Percentiles rank a stretch among this genome's conserved stretches.
phyloP scores from a whole-genome alignment of 37 sponge, comb jelly and placozoan species.

The Beroe forskalii region DNA sequence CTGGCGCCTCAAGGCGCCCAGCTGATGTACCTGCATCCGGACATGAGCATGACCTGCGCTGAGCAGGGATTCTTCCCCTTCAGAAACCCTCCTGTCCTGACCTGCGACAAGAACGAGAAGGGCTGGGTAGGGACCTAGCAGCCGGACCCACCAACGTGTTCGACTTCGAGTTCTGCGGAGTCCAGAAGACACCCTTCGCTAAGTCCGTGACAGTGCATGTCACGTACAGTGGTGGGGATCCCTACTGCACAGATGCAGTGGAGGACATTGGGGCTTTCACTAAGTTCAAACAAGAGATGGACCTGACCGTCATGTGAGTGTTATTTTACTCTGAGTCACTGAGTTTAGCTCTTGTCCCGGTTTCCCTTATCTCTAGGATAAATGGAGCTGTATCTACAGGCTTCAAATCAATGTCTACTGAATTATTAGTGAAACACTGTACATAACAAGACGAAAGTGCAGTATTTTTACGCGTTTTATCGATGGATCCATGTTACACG shows the following conservation, averaged over 20 bases:
- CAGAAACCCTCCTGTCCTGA: neutral
- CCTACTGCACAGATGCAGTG: neutral
- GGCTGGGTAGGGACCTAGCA: neutral
- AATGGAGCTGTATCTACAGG: too few relatives aligned
- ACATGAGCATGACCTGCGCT: neutral
- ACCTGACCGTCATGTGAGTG: neutral
- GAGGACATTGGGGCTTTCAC: neutral
- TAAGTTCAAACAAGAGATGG: neutral
- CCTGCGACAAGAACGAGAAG: neutral
- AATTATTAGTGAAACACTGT: too few relatives aligned
- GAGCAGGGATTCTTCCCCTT: neutral
- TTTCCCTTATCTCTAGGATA: too few relatives aligned
- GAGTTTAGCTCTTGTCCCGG: too few relatives aligned
- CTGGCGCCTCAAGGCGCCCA: neutral
- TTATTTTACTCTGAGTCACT: too few relatives aligned
- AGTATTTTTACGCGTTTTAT: too few relatives aligned
- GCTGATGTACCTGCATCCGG: neutral
- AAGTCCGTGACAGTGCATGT: constrained; percentile 2
- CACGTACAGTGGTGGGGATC: neutral
- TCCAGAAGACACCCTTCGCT: neutral
- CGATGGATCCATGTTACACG: too few relatives aligned
- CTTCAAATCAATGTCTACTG: too few relatives aligned
- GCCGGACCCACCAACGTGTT: neutral
- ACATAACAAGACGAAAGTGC: too few relatives aligned
- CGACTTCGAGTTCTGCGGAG: constrained; percentile 16